Conservation (phyloP, 2,797 vertebrate genomes). For the Neosilurus hyrtlii region DNA sequence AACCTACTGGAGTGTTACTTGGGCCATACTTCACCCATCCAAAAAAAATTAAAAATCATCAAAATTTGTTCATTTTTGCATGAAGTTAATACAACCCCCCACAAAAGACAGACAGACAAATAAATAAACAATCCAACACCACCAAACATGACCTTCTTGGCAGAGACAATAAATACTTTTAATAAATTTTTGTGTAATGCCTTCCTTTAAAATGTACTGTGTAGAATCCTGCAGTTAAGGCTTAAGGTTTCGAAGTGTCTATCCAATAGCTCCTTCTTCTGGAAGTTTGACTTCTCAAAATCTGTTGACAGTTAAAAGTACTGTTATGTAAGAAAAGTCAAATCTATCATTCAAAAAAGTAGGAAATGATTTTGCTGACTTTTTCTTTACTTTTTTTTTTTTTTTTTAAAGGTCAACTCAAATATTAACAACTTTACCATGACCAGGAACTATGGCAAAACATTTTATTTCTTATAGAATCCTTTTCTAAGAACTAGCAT, state of each 20-base stretch:
- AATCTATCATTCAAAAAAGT: not conserved
- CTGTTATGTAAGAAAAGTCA: not conserved
- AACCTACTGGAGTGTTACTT: too few species aligned
- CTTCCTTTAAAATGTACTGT: not conserved
- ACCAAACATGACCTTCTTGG: too few species aligned
- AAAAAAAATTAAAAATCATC: too few species aligned
- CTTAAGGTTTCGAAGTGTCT: not conserved
- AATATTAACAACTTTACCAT: not conserved
- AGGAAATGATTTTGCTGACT: not conserved
- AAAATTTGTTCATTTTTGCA: too few species aligned
- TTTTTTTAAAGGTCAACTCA: not conserved
- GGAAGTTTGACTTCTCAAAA: not conserved
- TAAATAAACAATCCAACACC: too few species aligned
- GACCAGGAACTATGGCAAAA: not conserved
- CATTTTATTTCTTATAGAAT: not conserved
- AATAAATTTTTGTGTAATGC: not conserved
- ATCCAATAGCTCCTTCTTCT: not conserved
- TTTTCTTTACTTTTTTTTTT: not conserved
- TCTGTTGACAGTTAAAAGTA: not conserved
- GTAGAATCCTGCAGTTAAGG: not conserved
- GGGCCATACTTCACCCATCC: too few species aligned
- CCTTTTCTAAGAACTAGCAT: conserved; percentile 12
- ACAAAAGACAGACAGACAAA: too few species aligned
- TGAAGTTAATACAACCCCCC: too few species aligned
- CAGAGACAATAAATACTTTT: too few species aligned